Conservation (phyloP, 2,113 vertebrate species). For the Seriola dumerili region DNA sequence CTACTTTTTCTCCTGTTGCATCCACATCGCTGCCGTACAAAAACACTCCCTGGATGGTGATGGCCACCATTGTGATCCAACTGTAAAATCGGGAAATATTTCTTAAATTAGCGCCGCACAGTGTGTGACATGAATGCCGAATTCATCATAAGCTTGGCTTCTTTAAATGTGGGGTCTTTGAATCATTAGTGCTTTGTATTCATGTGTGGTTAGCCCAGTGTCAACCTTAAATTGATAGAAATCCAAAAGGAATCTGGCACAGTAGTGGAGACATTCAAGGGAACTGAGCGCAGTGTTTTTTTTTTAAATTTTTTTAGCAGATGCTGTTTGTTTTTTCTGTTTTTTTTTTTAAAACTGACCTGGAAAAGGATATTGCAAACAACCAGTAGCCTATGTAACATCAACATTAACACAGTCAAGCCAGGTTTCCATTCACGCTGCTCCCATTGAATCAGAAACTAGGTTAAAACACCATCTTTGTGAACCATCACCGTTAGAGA, state of each 20-base stretch:
- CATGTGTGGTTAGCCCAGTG: rapidly evolving
- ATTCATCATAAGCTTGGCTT: neutral
- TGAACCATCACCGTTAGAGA: no score
- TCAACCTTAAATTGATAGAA: neutral
- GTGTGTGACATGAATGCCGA: neutral
- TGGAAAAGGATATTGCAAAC: no score
- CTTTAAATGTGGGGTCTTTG: rapidly evolving
- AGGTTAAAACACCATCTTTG: no score
- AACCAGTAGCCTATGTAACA: no score
- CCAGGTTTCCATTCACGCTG: no score
- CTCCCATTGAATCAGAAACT: no score
- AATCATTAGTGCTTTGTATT: rapidly evolving
- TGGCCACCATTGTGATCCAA: neutral
- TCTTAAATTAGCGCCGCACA: rapidly evolving
- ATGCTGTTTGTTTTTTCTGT: neutral
- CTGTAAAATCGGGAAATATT: neutral
- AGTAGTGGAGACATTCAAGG: no score
- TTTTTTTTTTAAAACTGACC: no score
- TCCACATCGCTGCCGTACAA: neutral
- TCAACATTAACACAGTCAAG: no score
- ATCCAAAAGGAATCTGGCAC: neutral
- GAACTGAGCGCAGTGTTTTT: neutral
- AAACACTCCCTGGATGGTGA: neutral
- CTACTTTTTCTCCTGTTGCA: constrained; percentile 15
- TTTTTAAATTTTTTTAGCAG: rapidly evolving